Conservation (phyloP, 2,797 vertebrate genomes). For the Triplophysa yarkandensis region DNA sequence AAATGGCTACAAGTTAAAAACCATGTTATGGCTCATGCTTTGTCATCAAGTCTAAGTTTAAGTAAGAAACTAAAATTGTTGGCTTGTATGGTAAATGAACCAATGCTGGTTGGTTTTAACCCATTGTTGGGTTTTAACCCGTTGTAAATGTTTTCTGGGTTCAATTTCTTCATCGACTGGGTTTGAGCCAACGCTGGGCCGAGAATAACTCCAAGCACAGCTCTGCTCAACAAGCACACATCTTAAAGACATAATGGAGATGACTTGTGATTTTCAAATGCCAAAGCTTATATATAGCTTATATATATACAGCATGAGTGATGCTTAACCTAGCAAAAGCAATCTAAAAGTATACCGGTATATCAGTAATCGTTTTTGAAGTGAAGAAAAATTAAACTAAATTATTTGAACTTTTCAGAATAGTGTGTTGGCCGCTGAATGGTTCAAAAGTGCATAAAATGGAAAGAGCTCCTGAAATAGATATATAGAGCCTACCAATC, state of each 20-base stretch:
- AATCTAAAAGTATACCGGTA: background rate
- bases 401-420: background rate
- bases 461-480: constrained; percentile 8
- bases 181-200: too few species aligned
- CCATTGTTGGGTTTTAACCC: too few species aligned
- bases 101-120: too few species aligned
- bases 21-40: background rate
- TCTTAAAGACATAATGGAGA: background rate
- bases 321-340: background rate
- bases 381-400: background rate
- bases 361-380: background rate
- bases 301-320: background rate
- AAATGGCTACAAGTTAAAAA: background rate
- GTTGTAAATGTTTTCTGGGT: too few species aligned
- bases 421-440: background rate
- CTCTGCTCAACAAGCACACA: background rate
- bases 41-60: background rate
- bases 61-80: too few species aligned
- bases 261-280: background rate
- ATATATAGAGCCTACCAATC: constrained; percentile 25
- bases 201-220: too few species aligned
- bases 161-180: too few species aligned
- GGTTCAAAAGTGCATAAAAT: background rate
- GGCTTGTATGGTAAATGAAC: too few species aligned
- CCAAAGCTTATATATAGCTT: background rate